Percentiles rank a stretch among this genome's conserved stretches.
Conservation (phyloP, 2,113 vertebrate genomes). For the Datnioides undecimradiatus region DNA sequence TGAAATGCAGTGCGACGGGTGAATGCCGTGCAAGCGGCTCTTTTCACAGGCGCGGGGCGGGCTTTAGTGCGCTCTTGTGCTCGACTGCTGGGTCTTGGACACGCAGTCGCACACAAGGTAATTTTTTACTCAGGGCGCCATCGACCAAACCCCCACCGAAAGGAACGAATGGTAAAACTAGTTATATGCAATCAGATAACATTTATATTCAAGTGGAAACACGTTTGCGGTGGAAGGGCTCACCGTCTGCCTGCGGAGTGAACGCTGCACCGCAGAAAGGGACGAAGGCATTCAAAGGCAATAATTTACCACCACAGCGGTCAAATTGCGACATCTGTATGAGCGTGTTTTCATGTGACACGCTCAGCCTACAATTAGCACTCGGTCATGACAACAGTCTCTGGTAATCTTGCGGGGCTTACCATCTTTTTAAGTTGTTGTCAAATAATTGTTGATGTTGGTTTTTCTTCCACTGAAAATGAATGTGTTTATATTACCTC, state of each 20-base stretch:
- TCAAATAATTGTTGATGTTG: background rate
- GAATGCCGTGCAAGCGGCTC: constrained; percentile 65
- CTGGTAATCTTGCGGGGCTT: background rate
- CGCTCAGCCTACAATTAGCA: constrained; percentile 25
- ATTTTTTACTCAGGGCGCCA: constrained; percentile 52
- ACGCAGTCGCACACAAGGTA: constrained; percentile 73
- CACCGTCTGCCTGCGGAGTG: constrained; percentile 21
- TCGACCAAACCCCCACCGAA: constrained; percentile 44
- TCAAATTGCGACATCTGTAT: constrained; percentile 77
- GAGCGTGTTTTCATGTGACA: constrained; percentile 68
- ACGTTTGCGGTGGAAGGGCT: constrained; percentile 5
- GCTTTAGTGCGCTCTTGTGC: constrained; percentile 77
- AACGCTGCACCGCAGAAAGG: constrained; percentile 49
- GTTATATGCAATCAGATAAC: background rate
- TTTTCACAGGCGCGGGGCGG: constrained; percentile 74
- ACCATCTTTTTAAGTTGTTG: constrained; percentile 20
- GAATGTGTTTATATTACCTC: background rate
- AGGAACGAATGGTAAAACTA: constrained; percentile 54
- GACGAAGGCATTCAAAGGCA: constrained; percentile 56
- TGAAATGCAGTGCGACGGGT: constrained; percentile 59
- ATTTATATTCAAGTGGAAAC: background rate
- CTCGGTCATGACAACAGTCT: constrained; percentile 20
- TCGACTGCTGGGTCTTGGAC: constrained; percentile 69
- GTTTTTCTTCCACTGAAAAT: background rate
- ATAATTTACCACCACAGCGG: constrained; percentile 69